These are phyloP conservation scores for Horisme vitalbata DNA, from an alignment of 2,888 invertebrate genomes.

Conservation along the genomic window DNA sequence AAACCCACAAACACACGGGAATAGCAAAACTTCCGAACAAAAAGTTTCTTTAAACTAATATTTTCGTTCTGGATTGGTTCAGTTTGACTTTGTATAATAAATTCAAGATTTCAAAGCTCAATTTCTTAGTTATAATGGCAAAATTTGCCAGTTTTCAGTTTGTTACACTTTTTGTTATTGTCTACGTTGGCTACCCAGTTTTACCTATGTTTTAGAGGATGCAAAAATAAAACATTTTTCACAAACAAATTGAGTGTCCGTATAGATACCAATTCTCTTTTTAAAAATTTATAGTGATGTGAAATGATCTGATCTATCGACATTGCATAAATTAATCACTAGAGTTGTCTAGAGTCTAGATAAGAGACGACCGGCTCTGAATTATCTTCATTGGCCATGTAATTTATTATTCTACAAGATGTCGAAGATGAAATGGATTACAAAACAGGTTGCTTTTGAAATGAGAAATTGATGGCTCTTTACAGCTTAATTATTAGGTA, in stretches of 20 bases:
- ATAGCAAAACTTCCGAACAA: conserved; percentile 32
- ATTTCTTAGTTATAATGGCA: background rate
- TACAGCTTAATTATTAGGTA: no score
- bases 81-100: conserved; percentile 44
- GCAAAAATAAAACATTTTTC: no score
- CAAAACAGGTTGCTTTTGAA: background rate
- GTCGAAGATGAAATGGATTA: conserved; percentile 21
- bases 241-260: no score
- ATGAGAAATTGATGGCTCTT: no score
- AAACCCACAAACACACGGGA: conserved; percentile 43
- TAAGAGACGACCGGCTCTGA: conserved; percentile 13
- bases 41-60: conserved; percentile 44
- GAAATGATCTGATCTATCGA: conserved; percentile 34
- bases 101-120: conserved; percentile 34
- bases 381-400: conserved; percentile 25
- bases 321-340: conserved; percentile 26
- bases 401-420: conserved; percentile 23
- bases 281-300: conserved; percentile 38
- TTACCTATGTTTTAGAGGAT: no score
- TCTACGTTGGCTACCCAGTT: background rate
- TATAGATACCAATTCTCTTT: no score
- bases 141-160: conserved; percentile 5
- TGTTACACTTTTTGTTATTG: background rate
- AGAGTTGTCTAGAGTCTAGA: conserved; percentile 18
- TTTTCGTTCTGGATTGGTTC: conserved; percentile 38